A percentile compares a stretch with the other conserved stretches of the same genome.
phyloP scores from a whole-genome alignment of 2,797 vertebrate genomes.

The Molossus molossus region DNA sequence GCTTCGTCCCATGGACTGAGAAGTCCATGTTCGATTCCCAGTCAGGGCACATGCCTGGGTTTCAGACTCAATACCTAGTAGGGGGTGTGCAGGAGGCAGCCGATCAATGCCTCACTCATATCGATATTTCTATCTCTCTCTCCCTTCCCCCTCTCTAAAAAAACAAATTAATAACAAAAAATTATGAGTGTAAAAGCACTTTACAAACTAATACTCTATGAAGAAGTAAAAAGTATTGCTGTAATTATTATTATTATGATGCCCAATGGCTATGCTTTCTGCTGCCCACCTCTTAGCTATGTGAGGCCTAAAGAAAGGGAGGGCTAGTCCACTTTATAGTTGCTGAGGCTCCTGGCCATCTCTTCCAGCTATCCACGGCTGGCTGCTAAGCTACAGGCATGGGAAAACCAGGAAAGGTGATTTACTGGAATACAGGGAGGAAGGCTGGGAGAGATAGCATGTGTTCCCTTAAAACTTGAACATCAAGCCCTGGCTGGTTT shows the following conservation, averaged over 20 bases:
- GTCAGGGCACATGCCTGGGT: no score
- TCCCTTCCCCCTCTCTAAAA: no score
- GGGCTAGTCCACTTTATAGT: neutral
- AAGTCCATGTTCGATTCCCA: no score
- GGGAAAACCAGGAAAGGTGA: neutral
- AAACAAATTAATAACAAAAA: neutral
- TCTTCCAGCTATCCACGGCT: constrained; percentile 61
- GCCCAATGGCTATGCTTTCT: neutral
- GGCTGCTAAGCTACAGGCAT: neutral
- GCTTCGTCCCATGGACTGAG: no score
- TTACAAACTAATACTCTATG: constrained; percentile 52
- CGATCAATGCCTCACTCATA: no score
- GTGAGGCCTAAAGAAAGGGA: neutral
- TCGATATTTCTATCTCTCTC: no score
- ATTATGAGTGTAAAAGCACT: constrained; percentile 31
- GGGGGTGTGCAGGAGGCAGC: no score
- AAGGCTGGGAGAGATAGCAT: neutral
- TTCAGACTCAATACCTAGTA: no score
- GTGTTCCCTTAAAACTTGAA: neutral
- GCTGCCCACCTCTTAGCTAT: constrained; percentile 55
- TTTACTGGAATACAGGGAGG: neutral
- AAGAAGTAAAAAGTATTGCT: constrained; percentile 53
- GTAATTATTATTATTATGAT: neutral
- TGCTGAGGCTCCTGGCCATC: neutral
- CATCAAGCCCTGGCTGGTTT: neutral